Base-by-base conservation (phyloP, 2,797 vertebrate genomes). In the Kryptopterus vitreolus region DNA sequence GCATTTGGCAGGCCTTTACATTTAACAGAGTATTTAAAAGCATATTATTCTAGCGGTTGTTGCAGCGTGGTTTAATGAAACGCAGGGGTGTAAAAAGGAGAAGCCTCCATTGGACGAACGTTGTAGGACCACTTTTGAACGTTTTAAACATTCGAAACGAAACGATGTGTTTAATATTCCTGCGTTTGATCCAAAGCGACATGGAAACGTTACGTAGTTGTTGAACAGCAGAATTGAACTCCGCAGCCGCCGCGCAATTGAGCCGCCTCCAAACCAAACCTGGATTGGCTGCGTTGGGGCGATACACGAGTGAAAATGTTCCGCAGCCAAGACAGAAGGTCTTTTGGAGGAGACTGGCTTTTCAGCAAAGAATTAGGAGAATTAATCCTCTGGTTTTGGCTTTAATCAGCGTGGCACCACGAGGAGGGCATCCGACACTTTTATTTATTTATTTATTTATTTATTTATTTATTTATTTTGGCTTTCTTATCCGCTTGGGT, bases 361-460 rank as follows among this genome's bases (percentile, higher is more conserved):
- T 68, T 81, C 77, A 52, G 66, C 79, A 53, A 76, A 78, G 72
- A 83, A 86, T 85, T 83, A 86, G 35, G 65, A 80, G 78, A 76
- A 74, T 61, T 85, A 83, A 87, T 84, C 82, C 80, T 81, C 55
- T 66, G 68, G 73, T 80, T 85, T 87, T 82, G 82, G n/a, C n/a
- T 76, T 75, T 80, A 76, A 83, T 83, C 79, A 74, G 73, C 65
- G 46, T 74, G 76, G 82, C 52, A 72, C 70, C 52, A 57, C 3
- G 3, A 72, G 52, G 22, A 85, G 38, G 70, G n/a, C 33, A 70
- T 78, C 61, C 59, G 81, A 52, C 61, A 20, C 57, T 43, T 43
- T 43, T 38, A 69, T 70, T 65, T 22, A 38, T 69, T 61, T n/a
- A n/a, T n/a, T n/a, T n/a, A n/a, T n/a, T n/a, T n/a, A n/a, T n/a